Conservation (phyloP, 1,140 invertebrate genomes). For the Oscheius sp. region DNA sequence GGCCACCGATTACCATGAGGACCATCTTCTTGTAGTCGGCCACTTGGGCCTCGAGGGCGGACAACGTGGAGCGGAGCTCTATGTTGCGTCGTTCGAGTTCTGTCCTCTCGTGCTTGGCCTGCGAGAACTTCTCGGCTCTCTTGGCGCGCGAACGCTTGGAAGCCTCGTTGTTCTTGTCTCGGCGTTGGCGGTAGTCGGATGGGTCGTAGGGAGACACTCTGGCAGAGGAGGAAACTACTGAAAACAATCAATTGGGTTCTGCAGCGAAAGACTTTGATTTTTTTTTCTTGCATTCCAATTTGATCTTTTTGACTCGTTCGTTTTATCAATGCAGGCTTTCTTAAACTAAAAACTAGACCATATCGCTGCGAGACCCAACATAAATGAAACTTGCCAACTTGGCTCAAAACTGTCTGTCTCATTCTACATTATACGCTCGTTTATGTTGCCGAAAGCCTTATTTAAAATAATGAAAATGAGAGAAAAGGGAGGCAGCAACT, state of each 20-base stretch:
- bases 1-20: slow-evolving; percentile 7
- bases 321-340: no score
- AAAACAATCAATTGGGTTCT: background rate
- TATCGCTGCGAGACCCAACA: no score
- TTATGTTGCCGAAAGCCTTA: background rate
- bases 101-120: slow-evolving; percentile 10
- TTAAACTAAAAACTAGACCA: no score
- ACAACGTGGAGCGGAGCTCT: slow-evolving; percentile 16
- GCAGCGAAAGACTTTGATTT: background rate
- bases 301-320: no score
- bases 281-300: no score
- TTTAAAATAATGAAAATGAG: background rate
- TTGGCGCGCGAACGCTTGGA: slow-evolving; percentile 21
- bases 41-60: slow-evolving; percentile 16
- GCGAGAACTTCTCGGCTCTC: slow-evolving; percentile 13
- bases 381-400: no score
- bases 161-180: slow-evolving; percentile 28
- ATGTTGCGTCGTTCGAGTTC: slow-evolving; percentile 19
- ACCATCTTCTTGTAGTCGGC: slow-evolving; percentile 32
- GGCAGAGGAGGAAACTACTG: background rate
- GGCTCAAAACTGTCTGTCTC: no score
- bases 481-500: background rate
- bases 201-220: background rate
- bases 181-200: slow-evolving; percentile 19
- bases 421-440: no score